A percentile compares a stretch with the other conserved stretches of the same genome.
phyloP scores from a whole-genome alignment of 2,888 invertebrate genomes.

The Agonopterix subpropinquella region DNA sequence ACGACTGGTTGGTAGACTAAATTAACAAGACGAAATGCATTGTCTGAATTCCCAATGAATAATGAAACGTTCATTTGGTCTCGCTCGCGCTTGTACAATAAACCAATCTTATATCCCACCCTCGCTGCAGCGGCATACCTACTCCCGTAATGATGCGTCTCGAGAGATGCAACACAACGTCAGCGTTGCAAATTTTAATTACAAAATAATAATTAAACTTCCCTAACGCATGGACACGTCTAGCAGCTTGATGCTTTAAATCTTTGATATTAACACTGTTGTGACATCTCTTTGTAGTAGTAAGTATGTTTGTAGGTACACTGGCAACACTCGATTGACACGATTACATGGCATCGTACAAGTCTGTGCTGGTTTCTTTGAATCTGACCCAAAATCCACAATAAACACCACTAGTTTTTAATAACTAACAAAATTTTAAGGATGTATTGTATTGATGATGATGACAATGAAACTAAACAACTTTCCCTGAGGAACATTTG shows the following conservation, averaged over 20 bases:
- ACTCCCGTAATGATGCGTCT: constrained; percentile 68
- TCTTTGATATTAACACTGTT: constrained; percentile 15
- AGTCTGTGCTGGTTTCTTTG: too few species aligned
- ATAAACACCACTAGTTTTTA: constrained; percentile 11
- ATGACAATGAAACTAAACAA: not conserved
- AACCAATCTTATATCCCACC: not conserved
- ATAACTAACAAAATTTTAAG: constrained; percentile 10
- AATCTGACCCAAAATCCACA: too few species aligned
- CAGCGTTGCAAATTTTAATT: constrained; percentile 51
- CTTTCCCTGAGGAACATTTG: too few species aligned
- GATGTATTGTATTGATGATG: not conserved
- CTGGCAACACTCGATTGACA: too few species aligned
- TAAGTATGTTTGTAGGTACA: too few species aligned
- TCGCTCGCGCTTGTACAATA: not conserved
- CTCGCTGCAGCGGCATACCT: constrained; percentile 34
- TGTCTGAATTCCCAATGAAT: too few species aligned
- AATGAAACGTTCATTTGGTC: not conserved
- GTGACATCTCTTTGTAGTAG: too few species aligned
- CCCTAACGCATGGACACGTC: constrained; percentile 5
- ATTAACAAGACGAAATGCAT: too few species aligned
- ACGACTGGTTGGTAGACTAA: too few species aligned
- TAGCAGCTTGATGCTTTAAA: too few species aligned
- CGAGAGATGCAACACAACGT: constrained; percentile 52
- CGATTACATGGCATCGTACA: too few species aligned
- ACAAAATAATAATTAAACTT: constrained; percentile 35